Base-by-base conservation (phyloP, 1,140 invertebrate genomes). In the Sinonovacula constricta region DNA sequence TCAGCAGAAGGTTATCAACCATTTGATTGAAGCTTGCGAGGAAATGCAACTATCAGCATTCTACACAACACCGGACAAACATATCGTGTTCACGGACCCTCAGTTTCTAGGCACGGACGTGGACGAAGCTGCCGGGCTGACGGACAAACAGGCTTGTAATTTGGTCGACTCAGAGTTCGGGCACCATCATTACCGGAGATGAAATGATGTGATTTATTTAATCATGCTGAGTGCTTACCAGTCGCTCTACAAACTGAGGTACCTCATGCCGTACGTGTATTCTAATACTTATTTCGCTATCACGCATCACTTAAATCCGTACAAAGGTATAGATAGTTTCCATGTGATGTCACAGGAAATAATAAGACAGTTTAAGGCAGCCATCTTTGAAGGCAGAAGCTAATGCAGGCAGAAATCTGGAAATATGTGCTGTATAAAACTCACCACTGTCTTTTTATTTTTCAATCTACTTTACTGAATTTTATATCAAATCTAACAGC, bases 1-100 rank as follows among this genome's bases (percentile, higher is more conserved):
- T 39, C 63, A 66, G 15, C 26, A 66, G 2, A 66, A 36, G 7
- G 26, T 66, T 14, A 66, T 66, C 5, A 28, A 49, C 12, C 51
- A 68, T 31, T 24, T 68, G 2, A 51, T 34, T 10, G 51, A 68
- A 3, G 28, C 66, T 10, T 39, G 14, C 3, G 33, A 68, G 22
- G 24, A 68, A 3, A 68, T 68, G 49, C 49, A 68, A 22, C 28
- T 68, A 22, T 54, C 53, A 3, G 66, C 49, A 2, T 68, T 39
- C 53, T 28, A 68, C 31, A 28, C 53, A 31, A 68, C 66, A 4
- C 26, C 26, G 2, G 66, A 68, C 33, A n/a, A 30, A 30, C 28
- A 34, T 3, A 53, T 54, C 1, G 36, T 68, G 24, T 22, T 68
- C 22, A 31, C 56, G 0, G 66, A 56, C 53, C 51, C 66, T 4